Evolutionary conservation across 2,113 vertebrate species (phyloP).

Genomic region (Hydropotes inermis): DNA sequence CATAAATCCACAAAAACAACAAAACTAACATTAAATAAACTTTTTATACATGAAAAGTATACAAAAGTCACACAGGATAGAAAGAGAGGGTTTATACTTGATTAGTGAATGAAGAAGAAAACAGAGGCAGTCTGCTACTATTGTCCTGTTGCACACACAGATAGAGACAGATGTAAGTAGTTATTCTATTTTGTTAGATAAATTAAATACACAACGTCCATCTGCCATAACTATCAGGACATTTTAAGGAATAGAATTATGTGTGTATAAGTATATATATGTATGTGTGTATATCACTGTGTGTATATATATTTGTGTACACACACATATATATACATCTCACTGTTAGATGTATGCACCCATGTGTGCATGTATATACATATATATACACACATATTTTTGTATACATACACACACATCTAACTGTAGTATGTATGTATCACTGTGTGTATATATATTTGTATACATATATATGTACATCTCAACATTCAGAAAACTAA

Average conservation of each 20-base stretch:
- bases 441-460: not conserved
- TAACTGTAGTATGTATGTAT: not conserved
- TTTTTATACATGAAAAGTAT: not conserved
- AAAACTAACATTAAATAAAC: not conserved
- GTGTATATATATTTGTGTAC: not conserved
- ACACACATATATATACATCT: not conserved
- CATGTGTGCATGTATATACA: not conserved
- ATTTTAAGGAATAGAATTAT: not conserved
- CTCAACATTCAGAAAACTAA: not conserved
- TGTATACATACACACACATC: not conserved
- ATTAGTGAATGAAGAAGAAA: not conserved
- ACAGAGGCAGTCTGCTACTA: fast-evolving
- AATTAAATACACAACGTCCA: fast-evolving
- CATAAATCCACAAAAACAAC: not conserved
- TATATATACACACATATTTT: too few species aligned
- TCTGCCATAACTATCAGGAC: not conserved
- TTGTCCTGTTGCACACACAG: fast-evolving
- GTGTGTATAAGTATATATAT: fast-evolving
- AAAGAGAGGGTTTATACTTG: too few species aligned
- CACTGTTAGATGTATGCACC: not conserved
- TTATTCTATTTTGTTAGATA: fast-evolving
- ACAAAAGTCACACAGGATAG: not conserved
- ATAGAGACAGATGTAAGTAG: fast-evolving
- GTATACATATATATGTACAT: not conserved
- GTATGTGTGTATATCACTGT: not conserved